These are phyloP conservation scores for Liodrosophila aerea DNA, from an alignment of 2,888 invertebrate genomes.

Conservation along the genomic window DNA sequence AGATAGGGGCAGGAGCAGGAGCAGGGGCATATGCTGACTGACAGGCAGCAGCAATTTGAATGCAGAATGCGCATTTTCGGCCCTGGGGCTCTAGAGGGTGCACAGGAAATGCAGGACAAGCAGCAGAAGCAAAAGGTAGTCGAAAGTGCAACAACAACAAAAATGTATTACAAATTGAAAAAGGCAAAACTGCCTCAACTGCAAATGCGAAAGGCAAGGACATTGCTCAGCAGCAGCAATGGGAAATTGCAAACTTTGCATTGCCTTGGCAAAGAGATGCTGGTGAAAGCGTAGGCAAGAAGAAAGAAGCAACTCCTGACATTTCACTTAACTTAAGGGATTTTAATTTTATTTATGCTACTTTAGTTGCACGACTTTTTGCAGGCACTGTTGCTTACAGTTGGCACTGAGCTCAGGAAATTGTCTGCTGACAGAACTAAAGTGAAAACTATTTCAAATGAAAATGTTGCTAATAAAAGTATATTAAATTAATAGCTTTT, in stretches of 20 bases:
- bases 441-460: background rate
- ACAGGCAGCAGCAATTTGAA: conserved; percentile 61
- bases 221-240: conserved; percentile 31
- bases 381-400: background rate
- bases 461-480: too few relatives aligned
- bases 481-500: too few relatives aligned
- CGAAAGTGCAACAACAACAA: conserved; percentile 20
- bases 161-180: conserved; percentile 52
- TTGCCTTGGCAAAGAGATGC: conserved; percentile 8
- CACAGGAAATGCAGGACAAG: conserved; percentile 31
- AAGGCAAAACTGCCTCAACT: conserved; percentile 60
- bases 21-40: conserved; percentile 61
- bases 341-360: conserved; percentile 40
- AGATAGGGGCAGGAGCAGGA: background rate
- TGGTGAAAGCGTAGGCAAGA: background rate
- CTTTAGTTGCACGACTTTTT: conserved; percentile 8
- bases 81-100: conserved; percentile 34
- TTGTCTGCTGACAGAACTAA: too few relatives aligned
- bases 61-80: conserved; percentile 61
- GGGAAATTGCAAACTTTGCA: conserved; percentile 38
- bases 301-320: conserved; percentile 19
- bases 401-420: background rate
- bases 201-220: conserved; percentile 61
- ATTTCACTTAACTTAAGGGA: conserved; percentile 40
- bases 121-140: conserved; percentile 32